Evolutionary conservation across 2,113 vertebrate species (phyloP), one percentile per base, ranked within the genome.

Genomic region (Hippocampus abdominalis): DNA sequence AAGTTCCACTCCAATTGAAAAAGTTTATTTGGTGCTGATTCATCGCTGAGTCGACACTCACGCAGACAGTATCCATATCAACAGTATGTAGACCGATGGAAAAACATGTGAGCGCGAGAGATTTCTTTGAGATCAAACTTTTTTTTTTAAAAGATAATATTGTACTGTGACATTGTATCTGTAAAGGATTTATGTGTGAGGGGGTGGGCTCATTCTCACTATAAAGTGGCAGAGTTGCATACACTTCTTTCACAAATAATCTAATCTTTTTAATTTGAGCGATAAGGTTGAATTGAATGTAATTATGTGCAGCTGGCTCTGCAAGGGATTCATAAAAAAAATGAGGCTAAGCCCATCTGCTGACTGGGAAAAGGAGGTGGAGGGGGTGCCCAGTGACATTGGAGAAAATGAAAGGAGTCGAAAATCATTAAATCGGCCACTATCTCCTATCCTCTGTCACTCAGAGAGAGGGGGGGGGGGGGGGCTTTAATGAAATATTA

Each of bases 401-500:
- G 77, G 73, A 25, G 36, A 84, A 76, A 86, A 84, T 88, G 90
- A 89, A 92, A 93, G 85, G 91, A 92, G 88, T 92, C 91, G 93
- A 94, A 94, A 94, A 94, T 94, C 92, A 94, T 92, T 92, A 95
- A 93, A 93, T 92, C 92, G 93, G 88, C 91, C 90, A 92, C 84
- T 93, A 92, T 95, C 94, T 93, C 86, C 86, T 84, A 86, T 86
- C 86, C 88, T 91, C 92, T 94, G 96, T 94, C 96, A 94, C 89
- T 95, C 94, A 96, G 87, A 76, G 21, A 92, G 74, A 75, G 95
- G 39, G 39, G 60, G 8, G 8, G 93, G 94, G 94, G 94, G 94
- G 94, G 93, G 90, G 89, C 88, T 88, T 92, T 95, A 95, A 96
- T 96, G 94, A 96, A 96, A 96, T 95, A 95, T 96, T 96, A 95